These are phyloP conservation scores for Nothobranchius furzeri DNA, from an alignment of 2,113 vertebrate species.

Conservation along the genomic window DNA sequence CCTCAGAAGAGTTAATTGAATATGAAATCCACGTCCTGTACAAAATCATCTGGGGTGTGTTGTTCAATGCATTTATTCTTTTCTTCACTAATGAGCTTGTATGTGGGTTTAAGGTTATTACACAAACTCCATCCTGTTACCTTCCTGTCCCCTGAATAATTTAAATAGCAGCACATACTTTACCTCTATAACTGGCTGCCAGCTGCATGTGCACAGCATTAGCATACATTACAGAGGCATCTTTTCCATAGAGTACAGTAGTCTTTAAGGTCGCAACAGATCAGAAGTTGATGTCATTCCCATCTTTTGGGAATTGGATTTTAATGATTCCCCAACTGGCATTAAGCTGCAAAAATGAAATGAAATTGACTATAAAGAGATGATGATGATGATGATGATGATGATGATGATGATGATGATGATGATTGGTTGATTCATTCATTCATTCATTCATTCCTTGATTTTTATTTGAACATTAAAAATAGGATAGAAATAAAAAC, in stretches of 20 bases:
- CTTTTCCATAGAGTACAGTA: not conserved
- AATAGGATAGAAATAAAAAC: too few species aligned
- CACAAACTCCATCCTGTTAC: not conserved
- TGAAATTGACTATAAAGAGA: not conserved
- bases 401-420: too few species aligned
- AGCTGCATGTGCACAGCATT: not conserved
- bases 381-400: too few species aligned
- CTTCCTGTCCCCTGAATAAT: not conserved
- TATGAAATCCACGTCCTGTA: too few species aligned
- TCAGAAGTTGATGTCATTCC: not conserved
- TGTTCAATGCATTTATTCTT: too few species aligned
- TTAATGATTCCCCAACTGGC: slow-evolving; percentile 5
- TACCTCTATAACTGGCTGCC: not conserved
- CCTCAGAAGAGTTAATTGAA: too few species aligned
- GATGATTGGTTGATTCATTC: too few species aligned
- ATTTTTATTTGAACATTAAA: too few species aligned
- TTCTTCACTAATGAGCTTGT: not conserved
- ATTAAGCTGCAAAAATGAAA: not conserved
- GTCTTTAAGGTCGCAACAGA: not conserved
- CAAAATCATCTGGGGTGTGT: too few species aligned
- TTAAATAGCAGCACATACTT: not conserved
- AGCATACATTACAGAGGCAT: not conserved
- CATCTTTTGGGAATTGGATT: not conserved
- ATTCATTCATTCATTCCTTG: too few species aligned
- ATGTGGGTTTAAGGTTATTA: not conserved